Base-by-base conservation (phyloP, 2,888 invertebrate species). In the Plebejus argus region DNA sequence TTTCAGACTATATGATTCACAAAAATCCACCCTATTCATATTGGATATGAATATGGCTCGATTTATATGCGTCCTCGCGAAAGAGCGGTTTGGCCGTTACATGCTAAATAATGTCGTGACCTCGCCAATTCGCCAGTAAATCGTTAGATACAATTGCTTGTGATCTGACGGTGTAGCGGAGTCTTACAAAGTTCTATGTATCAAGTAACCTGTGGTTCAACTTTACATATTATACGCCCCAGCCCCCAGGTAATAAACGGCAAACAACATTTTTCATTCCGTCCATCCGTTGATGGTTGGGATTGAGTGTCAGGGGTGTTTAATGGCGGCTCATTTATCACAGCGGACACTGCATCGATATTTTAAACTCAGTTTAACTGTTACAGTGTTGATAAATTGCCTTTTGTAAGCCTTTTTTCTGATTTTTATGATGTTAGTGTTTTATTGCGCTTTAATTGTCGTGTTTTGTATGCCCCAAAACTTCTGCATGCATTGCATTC, bases 361-460 rank as follows among this genome's bases (percentile, higher is more conserved):
- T 74, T 74, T 74, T 74, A 74, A 74, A 74, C 74, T 74, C 74
- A 53, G 74, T 53, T 74, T 53, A 49, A 53, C 74, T 74, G 45
- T 74, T 49, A 74, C 74, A 33, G 45, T 45, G 72, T 53, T 74
- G 74, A 53, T 53, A 33, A 74, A 74, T 74, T 74, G 49, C 74
- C 66, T 7, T 66, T 33, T 33, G 66, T 66, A 33, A 66, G 15
- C 6, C 66, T 66, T 66, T 61, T 66, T 4, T 4, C 61, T 23
- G 10, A 20, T 33, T 28, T 28, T 66, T 66, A 66, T 66, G 15
- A 66, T 33, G 66, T 18, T 66, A 66, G 12, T 15, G 28, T 20
- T 61, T 61, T 61, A 61, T 61, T 66, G 66, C 20, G 15, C 28
- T 66, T 66, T 66, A 12, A 61, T 61, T 61, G 3, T 61, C 23